Evolutionary conservation across 2,797 vertebrate species (phyloP).

Genomic region (Mus spretus): DNA sequence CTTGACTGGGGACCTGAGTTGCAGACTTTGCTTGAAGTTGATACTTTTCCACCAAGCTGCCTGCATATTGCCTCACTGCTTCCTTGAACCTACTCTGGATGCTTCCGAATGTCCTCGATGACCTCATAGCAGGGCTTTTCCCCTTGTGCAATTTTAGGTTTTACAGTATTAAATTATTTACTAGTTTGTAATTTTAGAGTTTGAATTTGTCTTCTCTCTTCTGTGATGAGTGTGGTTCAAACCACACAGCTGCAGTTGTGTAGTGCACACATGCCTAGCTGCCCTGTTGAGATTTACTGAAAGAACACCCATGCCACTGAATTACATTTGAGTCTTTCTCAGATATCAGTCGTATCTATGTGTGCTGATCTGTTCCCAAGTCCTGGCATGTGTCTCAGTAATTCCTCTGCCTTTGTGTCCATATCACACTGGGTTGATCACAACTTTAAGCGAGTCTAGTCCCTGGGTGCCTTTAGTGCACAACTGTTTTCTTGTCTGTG

Average conservation of each 20-base stretch:
- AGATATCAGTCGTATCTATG: background rate
- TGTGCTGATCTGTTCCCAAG: background rate
- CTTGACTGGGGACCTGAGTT: background rate
- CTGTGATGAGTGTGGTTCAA: background rate
- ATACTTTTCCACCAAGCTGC: background rate
- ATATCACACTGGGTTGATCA: background rate
- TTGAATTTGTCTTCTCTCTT: background rate
- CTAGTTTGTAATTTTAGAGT: background rate
- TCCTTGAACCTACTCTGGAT: too few relatives aligned
- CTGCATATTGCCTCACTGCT: fast-evolving
- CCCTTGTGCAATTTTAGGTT: background rate
- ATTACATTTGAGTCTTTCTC: background rate
- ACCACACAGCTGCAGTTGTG: too few relatives aligned
- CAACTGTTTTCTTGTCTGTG: background rate
- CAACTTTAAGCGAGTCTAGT: background rate
- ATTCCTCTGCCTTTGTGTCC: background rate
- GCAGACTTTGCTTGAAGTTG: background rate
- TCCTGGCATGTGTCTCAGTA: background rate
- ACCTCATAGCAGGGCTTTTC: too few relatives aligned
- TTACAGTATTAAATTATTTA: background rate
- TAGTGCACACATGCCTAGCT: too few relatives aligned
- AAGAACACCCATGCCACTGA: background rate
- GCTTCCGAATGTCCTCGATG: fast-evolving
- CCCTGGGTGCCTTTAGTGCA: background rate
- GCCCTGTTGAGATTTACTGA: background rate